These are phyloP conservation scores for Chelonus formosanus DNA, from an alignment of 2,888 invertebrate species.

Conservation along the genomic window DNA sequence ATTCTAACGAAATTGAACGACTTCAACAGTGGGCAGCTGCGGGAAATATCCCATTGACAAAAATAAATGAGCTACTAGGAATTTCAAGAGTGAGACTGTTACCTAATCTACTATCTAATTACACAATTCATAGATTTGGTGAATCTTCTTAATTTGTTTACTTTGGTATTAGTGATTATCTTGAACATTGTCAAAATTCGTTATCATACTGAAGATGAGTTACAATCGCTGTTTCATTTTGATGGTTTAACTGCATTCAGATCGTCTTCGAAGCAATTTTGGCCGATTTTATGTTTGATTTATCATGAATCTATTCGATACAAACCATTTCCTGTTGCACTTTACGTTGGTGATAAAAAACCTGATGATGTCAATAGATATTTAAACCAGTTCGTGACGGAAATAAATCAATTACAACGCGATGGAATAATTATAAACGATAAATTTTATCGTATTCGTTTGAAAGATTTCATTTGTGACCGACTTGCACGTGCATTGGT, in stretches of 20 bases:
- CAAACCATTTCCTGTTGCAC: slow-evolving; percentile 38
- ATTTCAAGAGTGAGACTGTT: no score
- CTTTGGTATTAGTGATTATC: no score
- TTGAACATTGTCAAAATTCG: no score
- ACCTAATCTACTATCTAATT: no score
- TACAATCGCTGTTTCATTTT: neutral
- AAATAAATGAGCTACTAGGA: no score
- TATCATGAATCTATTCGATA: slow-evolving; percentile 27
- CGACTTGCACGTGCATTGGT: slow-evolving; percentile 32
- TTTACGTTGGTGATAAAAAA: slow-evolving; percentile 30
- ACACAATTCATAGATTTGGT: no score
- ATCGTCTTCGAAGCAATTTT: slow-evolving; percentile 31
- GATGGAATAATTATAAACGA: slow-evolving; percentile 25
- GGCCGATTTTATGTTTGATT: slow-evolving; percentile 38
- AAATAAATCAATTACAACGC: slow-evolving; percentile 27
- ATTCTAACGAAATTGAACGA: no score
- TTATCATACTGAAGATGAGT: no score
- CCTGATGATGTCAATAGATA: slow-evolving; percentile 24
- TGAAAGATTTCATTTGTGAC: slow-evolving; percentile 35
- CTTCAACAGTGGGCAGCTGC: no score
- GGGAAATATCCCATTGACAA: no score
- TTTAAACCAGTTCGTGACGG: slow-evolving; percentile 29
- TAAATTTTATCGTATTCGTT: slow-evolving; percentile 8
- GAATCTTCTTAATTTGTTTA: no score
- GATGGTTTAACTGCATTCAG: slow-evolving; percentile 34